Evolutionary conservation across 2,888 invertebrate genomes (phyloP).

Genomic region (Caenorhabditis sp.): DNA sequence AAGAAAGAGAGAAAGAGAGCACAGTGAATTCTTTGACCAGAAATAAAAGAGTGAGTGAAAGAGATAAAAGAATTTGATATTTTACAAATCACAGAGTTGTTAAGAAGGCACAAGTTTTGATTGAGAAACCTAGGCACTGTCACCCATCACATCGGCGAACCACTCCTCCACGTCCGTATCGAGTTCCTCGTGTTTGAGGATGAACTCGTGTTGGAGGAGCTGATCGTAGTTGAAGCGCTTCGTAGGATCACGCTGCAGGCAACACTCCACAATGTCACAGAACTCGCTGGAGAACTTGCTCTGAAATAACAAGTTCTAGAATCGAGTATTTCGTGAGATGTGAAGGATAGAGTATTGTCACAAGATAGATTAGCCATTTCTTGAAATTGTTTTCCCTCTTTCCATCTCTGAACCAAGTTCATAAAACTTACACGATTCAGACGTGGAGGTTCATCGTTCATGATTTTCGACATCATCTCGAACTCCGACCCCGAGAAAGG

Average conservation of each 20-base stretch:
- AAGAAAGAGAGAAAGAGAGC: constrained; percentile 6
- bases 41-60: constrained; percentile 26
- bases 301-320: no score
- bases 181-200: constrained; percentile 28
- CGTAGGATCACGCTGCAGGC: constrained; percentile 77
- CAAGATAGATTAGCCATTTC: background rate
- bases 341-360: no score
- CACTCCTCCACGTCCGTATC: constrained; percentile 67
- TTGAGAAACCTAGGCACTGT: background rate
- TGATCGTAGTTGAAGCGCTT: constrained; percentile 79
- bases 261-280: constrained; percentile 77
- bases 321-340: no score
- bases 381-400: background rate
- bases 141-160: constrained; percentile 64
- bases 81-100: background rate
- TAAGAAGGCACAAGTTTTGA: background rate
- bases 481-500: constrained; percentile 90
- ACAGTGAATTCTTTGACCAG: constrained; percentile 32
- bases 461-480: constrained; percentile 91
- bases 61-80: constrained; percentile 8
- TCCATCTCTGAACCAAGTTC: background rate
- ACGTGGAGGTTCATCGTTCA: constrained; percentile 86
- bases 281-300: constrained; percentile 66
- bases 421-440: constrained; percentile 28
- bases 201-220: constrained; percentile 69